A percentile compares a stretch with the other conserved stretches of the same genome.
These are phyloP conservation scores for Gallinago undulata DNA, from an alignment of 2,113 vertebrate species.

Conservation along the genomic window DNA sequence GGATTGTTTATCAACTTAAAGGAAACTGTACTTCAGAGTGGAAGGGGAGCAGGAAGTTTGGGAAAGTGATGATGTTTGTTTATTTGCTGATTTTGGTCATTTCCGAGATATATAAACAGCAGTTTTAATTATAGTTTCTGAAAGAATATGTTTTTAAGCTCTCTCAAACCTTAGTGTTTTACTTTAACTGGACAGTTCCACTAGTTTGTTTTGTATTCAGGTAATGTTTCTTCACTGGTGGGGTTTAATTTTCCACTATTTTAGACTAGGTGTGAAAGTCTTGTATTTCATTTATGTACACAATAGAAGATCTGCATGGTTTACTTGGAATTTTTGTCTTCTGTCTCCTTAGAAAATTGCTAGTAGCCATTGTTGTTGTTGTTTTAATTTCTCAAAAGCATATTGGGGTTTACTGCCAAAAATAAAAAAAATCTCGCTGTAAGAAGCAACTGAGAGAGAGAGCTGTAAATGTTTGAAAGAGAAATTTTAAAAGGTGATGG, in stretches of 20 bases:
- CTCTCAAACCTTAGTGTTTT: neutral
- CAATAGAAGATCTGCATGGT: neutral
- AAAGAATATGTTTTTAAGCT: neutral
- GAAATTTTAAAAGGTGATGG: neutral
- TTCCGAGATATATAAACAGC: neutral
- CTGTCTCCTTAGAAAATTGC: neutral
- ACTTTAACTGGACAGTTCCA: neutral
- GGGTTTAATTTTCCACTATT: neutral
- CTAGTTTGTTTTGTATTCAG: neutral
- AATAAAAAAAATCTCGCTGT: neutral
- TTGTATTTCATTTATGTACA: neutral
- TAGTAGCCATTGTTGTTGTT: neutral
- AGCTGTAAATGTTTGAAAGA: neutral
- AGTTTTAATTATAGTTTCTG: neutral
- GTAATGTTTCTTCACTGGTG: neutral
- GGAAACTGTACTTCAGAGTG: neutral
- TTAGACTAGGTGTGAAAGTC: neutral
- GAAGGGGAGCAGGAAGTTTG: neutral
- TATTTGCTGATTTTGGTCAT: neutral
- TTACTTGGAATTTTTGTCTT: neutral
- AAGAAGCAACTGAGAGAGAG: neutral
- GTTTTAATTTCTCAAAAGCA: neutral
- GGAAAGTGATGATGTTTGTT: neutral
- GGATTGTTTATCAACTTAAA: neutral
- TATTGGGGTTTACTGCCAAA: neutral